Conservation (phyloP, 2,113 vertebrate species). For the Erinaceus europaeus region DNA sequence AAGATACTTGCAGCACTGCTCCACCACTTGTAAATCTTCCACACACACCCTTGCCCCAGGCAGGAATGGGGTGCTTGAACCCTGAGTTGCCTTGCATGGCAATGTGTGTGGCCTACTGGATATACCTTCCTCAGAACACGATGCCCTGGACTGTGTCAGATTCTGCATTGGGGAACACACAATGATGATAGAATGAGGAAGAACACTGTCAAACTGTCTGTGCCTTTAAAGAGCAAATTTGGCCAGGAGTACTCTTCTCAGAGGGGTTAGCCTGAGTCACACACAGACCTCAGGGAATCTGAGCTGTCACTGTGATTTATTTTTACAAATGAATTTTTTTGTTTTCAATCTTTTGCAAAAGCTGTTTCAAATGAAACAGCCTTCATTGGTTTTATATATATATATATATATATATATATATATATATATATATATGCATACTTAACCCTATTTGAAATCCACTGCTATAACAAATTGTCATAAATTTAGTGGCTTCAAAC, state of each 20-base stretch:
- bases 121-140: background rate
- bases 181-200: background rate
- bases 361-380: conserved; percentile 9
- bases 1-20: too few species aligned
- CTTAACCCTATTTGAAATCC: conserved; percentile 13
- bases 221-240: background rate
- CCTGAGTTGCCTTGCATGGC: too few species aligned
- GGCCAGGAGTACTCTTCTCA: background rate
- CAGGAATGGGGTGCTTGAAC: too few species aligned
- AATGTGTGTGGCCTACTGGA: too few species aligned
- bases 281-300: background rate
- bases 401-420: too few species aligned
- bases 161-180: background rate
- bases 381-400: background rate
- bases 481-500: background rate
- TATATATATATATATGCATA: too few species aligned
- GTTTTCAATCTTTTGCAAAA: too few species aligned
- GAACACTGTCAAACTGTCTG: background rate
- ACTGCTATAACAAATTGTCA: background rate
- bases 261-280: background rate
- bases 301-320: background rate
- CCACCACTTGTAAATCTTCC: too few species aligned
- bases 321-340: too few species aligned
- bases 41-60: too few species aligned
- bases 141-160: background rate